phyloP scores from a whole-genome alignment of 1,140 invertebrate species.

The Lineus longissimus region DNA sequence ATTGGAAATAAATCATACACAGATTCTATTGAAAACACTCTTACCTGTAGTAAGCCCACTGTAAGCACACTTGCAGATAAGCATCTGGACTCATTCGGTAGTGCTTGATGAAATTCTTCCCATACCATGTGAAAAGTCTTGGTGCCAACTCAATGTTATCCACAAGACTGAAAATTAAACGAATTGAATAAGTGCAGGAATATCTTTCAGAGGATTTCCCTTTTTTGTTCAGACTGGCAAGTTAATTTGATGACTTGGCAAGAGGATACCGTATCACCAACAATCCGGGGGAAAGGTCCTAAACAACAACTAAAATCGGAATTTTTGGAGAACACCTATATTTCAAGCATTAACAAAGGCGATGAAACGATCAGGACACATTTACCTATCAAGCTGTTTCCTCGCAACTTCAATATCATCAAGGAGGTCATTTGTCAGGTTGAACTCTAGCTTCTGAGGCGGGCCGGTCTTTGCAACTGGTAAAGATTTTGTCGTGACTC shows the following conservation, averaged over 20 bases:
- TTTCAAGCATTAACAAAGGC: no score
- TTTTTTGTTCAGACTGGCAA: no score
- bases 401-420: conserved; percentile 36
- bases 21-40: background rate
- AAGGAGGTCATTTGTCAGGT: conserved; percentile 27
- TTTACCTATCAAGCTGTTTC: conserved; percentile 41
- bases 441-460: conserved; percentile 33
- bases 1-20: background rate
- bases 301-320: no score
- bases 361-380: no score
- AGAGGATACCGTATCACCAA: no score
- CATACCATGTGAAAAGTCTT: conserved; percentile 49
- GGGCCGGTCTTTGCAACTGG: conserved; percentile 15
- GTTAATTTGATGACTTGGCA: no score
- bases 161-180: conserved; percentile 39
- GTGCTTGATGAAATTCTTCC: conserved; percentile 54
- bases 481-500: background rate
- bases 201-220: no score
- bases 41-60: conserved; percentile 45
- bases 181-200: no score
- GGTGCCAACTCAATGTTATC: conserved; percentile 50
- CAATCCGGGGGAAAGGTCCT: no score
- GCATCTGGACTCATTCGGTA: conserved; percentile 54
- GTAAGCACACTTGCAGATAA: conserved; percentile 45
- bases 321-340: no score